phyloP scores from a whole-genome alignment of 2,888 invertebrate species.

The Himalopsyche anomala region DNA sequence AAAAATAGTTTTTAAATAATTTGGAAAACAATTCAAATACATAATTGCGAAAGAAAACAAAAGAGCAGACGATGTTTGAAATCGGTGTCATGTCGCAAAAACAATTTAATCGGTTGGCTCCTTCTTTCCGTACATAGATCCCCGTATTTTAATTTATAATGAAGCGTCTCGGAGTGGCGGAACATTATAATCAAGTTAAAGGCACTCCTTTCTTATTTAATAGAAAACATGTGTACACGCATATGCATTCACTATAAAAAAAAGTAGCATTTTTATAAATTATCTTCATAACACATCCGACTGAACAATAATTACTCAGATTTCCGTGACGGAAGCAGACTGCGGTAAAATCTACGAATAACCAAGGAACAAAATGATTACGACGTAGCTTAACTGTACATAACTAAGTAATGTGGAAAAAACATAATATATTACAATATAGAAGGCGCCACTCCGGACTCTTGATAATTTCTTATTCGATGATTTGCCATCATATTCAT shows the following conservation, averaged over 20 bases:
- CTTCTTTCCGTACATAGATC: background rate
- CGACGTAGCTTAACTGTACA: background rate
- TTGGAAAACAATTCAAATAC: constrained; percentile 13
- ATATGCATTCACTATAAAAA: background rate
- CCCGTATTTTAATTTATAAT: constrained; percentile 46
- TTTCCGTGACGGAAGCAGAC: background rate
- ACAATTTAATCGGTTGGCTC: background rate
- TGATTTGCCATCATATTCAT: constrained; percentile 55
- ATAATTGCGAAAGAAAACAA: background rate
- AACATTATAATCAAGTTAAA: constrained; percentile 61
- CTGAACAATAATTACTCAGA: background rate
- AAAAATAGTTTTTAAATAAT: background rate
- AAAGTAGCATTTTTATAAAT: constrained; percentile 8
- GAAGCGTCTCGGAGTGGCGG: constrained; percentile 57
- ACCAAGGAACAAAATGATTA: background rate
- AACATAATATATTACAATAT: constrained; percentile 3
- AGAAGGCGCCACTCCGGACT: constrained; percentile 52
- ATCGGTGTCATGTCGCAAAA: background rate
- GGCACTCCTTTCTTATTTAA: constrained; percentile 64
- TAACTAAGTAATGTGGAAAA: background rate
- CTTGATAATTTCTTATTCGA: constrained; percentile 53
- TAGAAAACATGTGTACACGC: constrained; percentile 49
- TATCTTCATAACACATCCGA: background rate
- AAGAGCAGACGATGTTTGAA: constrained; percentile 1
- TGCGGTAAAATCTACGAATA: background rate